phyloP scores from a whole-genome alignment of 2,797 vertebrate genomes.

The Ciconia nigra region DNA sequence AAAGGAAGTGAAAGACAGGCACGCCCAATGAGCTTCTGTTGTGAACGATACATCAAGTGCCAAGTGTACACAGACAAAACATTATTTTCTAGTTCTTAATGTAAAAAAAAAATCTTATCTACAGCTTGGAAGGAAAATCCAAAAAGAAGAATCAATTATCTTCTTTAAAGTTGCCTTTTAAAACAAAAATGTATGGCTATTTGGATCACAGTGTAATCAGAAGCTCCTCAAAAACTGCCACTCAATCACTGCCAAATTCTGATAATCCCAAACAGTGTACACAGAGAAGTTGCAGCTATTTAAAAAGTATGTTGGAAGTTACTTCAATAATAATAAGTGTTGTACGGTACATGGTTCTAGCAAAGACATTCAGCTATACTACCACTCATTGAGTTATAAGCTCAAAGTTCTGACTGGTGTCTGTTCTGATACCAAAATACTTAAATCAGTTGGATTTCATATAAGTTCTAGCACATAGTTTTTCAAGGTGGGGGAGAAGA shows the following conservation, averaged over 20 bases:
- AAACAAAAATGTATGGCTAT: neutral
- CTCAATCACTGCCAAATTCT: neutral
- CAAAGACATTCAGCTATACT: neutral
- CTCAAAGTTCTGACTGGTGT: neutral
- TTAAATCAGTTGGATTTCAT: too few relatives aligned
- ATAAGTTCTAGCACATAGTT: neutral
- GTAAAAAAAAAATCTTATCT: neutral
- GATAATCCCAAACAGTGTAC: neutral
- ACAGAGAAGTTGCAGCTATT: neutral
- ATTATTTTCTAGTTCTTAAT: neutral
- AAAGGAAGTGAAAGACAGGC: neutral
- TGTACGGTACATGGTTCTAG: neutral
- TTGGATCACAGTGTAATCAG: neutral
- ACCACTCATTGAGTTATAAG: neutral
- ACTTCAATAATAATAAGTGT: neutral
- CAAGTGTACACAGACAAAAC: neutral
- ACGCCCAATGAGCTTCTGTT: neutral
- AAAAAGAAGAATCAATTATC: neutral
- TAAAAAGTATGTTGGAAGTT: neutral
- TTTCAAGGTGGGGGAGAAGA: neutral
- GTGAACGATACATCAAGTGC: neutral
- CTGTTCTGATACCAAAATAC: neutral
- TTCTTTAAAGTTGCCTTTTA: neutral
- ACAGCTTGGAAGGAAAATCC: neutral
- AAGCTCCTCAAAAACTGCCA: neutral